phyloP scores from a whole-genome alignment of 2,113 vertebrate species.

The Rhegmatorhina hoffmannsi region DNA sequence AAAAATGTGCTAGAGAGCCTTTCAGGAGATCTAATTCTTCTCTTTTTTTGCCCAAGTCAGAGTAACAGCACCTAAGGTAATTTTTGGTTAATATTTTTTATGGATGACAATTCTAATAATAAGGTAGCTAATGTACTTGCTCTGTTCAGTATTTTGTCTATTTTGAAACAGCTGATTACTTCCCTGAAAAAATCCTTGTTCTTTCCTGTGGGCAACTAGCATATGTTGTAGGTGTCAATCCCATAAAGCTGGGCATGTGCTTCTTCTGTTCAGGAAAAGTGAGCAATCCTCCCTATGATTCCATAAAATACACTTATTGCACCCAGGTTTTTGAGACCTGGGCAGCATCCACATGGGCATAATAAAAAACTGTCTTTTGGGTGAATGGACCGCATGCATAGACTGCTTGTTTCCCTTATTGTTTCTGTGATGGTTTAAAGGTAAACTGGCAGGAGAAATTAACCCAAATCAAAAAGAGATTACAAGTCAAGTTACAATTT shows the following conservation, averaged over 20 bases:
- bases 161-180: neutral
- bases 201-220: neutral
- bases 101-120: neutral
- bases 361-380: neutral
- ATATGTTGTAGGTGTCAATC: neutral
- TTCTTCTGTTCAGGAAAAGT: neutral
- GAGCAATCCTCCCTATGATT: neutral
- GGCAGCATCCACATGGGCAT: neutral
- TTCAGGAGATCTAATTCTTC: neutral
- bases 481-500: no score
- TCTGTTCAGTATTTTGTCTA: neutral
- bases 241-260: neutral
- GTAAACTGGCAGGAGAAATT: no score
- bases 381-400: neutral
- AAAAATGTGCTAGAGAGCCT: neutral
- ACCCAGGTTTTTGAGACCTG: neutral
- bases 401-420: neutral
- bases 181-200: neutral
- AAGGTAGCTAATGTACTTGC: neutral
- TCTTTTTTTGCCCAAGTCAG: neutral
- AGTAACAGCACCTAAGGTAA: neutral
- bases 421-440: neutral
- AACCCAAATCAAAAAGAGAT: no score
- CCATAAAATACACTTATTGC: neutral
- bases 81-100: neutral